Evolutionary conservation across 2,797 vertebrate species (phyloP).

Genomic region (Octomys mimax): DNA sequence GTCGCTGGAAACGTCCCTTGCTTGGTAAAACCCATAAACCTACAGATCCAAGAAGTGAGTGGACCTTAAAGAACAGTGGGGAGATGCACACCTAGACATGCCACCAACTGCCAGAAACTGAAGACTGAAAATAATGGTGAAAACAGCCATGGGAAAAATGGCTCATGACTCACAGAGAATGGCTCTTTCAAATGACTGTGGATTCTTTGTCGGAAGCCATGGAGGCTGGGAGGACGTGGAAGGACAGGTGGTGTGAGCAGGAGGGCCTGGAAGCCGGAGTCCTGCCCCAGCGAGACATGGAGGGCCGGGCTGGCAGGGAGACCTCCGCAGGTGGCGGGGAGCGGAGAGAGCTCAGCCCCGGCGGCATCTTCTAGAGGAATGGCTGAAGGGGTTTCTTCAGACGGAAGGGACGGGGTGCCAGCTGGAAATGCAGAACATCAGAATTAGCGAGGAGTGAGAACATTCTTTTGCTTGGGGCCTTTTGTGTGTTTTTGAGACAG

Average conservation of each 20-base stretch:
- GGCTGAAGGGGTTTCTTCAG: background rate
- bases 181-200: too few species aligned
- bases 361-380: background rate
- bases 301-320: background rate
- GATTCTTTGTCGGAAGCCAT: background rate
- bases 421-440: background rate
- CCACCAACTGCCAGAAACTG: background rate
- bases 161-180: background rate
- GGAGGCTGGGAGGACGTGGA: background rate
- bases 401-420: background rate
- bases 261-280: background rate
- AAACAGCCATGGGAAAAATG: background rate
- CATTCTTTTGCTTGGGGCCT: background rate
- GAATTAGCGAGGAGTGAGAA: background rate
- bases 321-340: background rate
- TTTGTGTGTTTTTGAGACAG: background rate
- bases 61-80: background rate
- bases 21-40: background rate
- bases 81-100: background rate
- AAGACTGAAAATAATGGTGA: background rate
- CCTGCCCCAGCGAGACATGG: accelerated
- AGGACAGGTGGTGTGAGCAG: background rate
- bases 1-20: background rate
- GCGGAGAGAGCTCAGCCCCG: background rate
- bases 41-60: background rate